Evolutionary conservation across 2,888 invertebrate species (phyloP).

Genomic region (Paralinhomoeus sp.): DNA sequence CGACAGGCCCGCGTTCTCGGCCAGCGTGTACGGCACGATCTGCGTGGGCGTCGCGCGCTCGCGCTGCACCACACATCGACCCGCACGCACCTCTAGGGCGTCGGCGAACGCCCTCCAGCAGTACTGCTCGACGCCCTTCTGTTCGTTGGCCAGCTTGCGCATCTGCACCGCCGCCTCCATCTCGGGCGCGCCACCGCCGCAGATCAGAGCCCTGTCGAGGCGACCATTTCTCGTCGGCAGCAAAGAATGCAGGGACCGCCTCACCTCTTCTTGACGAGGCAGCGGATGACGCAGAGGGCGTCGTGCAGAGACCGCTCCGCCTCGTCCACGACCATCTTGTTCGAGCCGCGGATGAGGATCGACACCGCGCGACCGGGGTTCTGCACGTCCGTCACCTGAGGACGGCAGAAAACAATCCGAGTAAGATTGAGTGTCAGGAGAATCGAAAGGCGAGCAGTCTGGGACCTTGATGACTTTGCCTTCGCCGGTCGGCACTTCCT

Average conservation of each 20-base stretch:
- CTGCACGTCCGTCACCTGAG: slow-evolving; percentile 56
- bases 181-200: slow-evolving; percentile 93
- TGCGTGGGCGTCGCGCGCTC: too few relatives aligned
- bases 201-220: slow-evolving; percentile 46
- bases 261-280: slow-evolving; percentile 67
- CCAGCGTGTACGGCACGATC: slow-evolving; percentile 65
- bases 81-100: slow-evolving; percentile 47
- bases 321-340: slow-evolving; percentile 64
- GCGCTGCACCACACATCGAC: background rate
- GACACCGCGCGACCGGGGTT: slow-evolving; percentile 71
- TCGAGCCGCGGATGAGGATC: slow-evolving; percentile 65
- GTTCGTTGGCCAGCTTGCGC: slow-evolving; percentile 50
- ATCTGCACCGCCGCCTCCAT: slow-evolving; percentile 69
- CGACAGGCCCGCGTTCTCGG: slow-evolving; percentile 68
- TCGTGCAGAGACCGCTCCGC: slow-evolving; percentile 77
- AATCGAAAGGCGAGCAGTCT: too few relatives aligned
- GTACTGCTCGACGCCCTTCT: slow-evolving; percentile 76
- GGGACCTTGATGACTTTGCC: slow-evolving; percentile 63
- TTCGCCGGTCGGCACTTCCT: slow-evolving; percentile 68
- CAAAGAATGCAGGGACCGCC: too few relatives aligned
- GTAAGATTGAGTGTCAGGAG: too few relatives aligned
- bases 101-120: slow-evolving; percentile 84
- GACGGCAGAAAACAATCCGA: too few relatives aligned
- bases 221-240: too few relatives aligned
- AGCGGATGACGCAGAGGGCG: slow-evolving; percentile 74